phyloP scores from a whole-genome alignment of 2,888 invertebrate genomes.

The Cerastis leucographa region DNA sequence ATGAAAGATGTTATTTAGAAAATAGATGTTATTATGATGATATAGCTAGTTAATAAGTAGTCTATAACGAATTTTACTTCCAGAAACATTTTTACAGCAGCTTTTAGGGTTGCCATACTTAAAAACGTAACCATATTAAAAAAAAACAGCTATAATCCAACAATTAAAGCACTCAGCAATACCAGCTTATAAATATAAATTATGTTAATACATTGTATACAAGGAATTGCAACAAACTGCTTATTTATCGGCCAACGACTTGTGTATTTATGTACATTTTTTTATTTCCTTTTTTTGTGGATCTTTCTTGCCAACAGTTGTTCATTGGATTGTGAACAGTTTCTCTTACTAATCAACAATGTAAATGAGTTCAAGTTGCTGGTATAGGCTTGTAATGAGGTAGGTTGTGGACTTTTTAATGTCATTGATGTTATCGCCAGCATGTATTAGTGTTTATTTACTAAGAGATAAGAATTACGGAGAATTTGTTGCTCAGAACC shows the following conservation, averaged over 20 bases:
- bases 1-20: too few relatives aligned
- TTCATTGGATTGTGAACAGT: constrained; percentile 68
- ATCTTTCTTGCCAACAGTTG: constrained; percentile 52
- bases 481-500: neutral
- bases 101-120: constrained; percentile 33
- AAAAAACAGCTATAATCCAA: neutral
- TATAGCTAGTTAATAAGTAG: too few relatives aligned
- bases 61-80: neutral
- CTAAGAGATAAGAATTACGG: constrained; percentile 37
- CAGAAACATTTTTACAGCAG: neutral
- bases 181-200: constrained; percentile 43
- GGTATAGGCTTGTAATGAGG: constrained; percentile 68
- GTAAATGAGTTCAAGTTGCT: constrained; percentile 70
- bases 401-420: constrained; percentile 67
- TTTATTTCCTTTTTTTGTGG: constrained; percentile 55
- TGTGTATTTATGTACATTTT: constrained; percentile 38
- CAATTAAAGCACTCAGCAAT: constrained; percentile 33
- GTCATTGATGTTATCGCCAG: constrained; percentile 43
- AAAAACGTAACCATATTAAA: neutral
- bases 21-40: too few relatives aligned
- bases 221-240: constrained; percentile 59
- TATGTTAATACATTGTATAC: constrained; percentile 60
- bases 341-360: constrained; percentile 78
- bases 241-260: constrained; percentile 63
- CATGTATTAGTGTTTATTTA: constrained; percentile 36